Evolutionary conservation across 2,888 invertebrate genomes (phyloP).

Genomic region (Lepidochrysops patricia): DNA sequence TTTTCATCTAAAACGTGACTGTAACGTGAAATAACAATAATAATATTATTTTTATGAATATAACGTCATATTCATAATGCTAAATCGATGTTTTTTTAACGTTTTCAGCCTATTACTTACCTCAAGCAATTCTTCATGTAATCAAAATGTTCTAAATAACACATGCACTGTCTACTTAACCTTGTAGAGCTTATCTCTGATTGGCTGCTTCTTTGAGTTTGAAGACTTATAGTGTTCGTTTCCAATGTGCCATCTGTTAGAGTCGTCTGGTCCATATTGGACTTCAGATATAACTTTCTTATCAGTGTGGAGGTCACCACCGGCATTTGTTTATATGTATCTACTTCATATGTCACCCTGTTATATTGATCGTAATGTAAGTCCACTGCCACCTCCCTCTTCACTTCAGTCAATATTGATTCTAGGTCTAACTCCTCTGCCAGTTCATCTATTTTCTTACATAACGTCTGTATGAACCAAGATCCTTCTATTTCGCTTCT

Average conservation of each 20-base stretch:
- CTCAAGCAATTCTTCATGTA: constrained; percentile 43
- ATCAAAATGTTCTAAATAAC: constrained; percentile 37
- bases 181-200: neutral
- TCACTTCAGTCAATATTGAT: constrained; percentile 49
- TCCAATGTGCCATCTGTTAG: neutral
- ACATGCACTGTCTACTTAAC: constrained; percentile 21
- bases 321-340: constrained; percentile 45
- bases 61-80: no score
- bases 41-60: no score
- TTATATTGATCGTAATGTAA: constrained; percentile 36
- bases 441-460: constrained; percentile 41
- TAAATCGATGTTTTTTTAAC: neutral
- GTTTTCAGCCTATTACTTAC: no score
- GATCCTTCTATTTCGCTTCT: constrained; percentile 44
- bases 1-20: constrained; percentile 39
- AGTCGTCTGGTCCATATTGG: constrained; percentile 24
- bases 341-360: constrained; percentile 32
- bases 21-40: constrained; percentile 21
- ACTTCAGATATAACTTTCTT: constrained; percentile 42
- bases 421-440: constrained; percentile 40
- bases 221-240: neutral
- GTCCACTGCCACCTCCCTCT: constrained; percentile 48
- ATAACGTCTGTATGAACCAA: constrained; percentile 58
- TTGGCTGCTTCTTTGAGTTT: neutral
- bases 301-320: constrained; percentile 43